A percentile compares a stretch with the other conserved stretches of the same genome.
phyloP scores from a whole-genome alignment of 2,797 vertebrate genomes.

The Macrochelys suwanniensis region DNA sequence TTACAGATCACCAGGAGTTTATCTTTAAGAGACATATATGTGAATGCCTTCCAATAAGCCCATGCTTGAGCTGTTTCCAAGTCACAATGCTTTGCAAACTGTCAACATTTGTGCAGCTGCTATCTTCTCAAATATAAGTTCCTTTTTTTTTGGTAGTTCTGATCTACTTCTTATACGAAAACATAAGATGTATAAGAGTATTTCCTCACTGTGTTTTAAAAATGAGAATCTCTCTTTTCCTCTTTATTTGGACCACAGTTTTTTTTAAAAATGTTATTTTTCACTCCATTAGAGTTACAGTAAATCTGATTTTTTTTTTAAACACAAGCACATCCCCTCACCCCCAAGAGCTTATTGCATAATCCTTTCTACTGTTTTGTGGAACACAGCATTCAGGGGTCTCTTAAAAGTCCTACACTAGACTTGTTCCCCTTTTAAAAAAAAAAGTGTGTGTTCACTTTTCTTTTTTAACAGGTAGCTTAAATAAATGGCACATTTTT shows the following conservation, averaged over 20 bases:
- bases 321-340: too few species aligned
- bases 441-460: neutral
- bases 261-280: neutral
- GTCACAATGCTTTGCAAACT: neutral
- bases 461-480: neutral
- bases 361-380: neutral
- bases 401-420: neutral
- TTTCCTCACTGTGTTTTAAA: neutral
- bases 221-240: neutral
- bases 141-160: neutral
- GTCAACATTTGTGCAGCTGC: neutral
- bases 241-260: neutral
- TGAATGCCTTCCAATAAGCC: neutral
- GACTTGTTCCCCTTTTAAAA: neutral
- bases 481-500: constrained; percentile 8
- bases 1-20: neutral
- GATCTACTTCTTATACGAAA: neutral
- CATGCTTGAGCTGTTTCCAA: neutral
- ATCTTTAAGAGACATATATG: neutral
- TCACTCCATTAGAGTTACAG: neutral
- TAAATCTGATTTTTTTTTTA: neutral
- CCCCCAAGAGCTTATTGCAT: constrained; percentile 26
- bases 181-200: neutral
- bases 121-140: neutral
- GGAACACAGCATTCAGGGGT: neutral